phyloP scores from a whole-genome alignment of 2,888 invertebrate species.

The Pristionchus maxplancki region DNA sequence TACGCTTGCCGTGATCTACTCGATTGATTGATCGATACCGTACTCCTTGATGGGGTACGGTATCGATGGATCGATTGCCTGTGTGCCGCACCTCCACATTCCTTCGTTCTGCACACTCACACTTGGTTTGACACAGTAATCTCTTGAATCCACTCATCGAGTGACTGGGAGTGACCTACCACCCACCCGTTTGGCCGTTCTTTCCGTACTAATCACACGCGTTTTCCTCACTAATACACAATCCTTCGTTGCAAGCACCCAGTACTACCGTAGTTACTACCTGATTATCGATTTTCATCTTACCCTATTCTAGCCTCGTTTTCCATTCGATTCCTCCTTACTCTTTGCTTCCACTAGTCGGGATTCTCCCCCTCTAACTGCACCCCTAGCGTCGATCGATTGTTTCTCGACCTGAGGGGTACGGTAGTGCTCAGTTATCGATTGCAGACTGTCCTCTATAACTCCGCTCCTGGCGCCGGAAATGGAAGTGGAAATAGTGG shows the following conservation, averaged over 20 bases:
- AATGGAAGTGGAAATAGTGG: slow-evolving; percentile 36
- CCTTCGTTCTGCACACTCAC: neutral
- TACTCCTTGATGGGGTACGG: neutral
- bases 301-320: neutral
- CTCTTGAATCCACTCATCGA: neutral
- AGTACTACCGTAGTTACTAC: slow-evolving; percentile 9
- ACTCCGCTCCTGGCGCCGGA: slow-evolving; percentile 32
- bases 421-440: neutral
- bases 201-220: slow-evolving; percentile 24
- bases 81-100: neutral
- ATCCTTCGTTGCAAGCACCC: neutral
- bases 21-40: slow-evolving; percentile 35
- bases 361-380: slow-evolving; percentile 18
- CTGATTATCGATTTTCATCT: slow-evolving; percentile 7
- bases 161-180: neutral
- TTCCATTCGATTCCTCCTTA: neutral
- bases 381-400: slow-evolving; percentile 36
- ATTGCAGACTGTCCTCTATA: slow-evolving; percentile 41
- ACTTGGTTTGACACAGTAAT: neutral
- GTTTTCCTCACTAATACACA: slow-evolving; percentile 34
- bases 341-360: slow-evolving; percentile 26
- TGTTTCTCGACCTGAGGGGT: neutral
- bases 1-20: slow-evolving; percentile 30
- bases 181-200: neutral
- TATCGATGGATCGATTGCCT: slow-evolving; percentile 1